Evolutionary conservation across 2,888 invertebrate genomes (phyloP).

Genomic region (Caenorhabditis japonica): DNA sequence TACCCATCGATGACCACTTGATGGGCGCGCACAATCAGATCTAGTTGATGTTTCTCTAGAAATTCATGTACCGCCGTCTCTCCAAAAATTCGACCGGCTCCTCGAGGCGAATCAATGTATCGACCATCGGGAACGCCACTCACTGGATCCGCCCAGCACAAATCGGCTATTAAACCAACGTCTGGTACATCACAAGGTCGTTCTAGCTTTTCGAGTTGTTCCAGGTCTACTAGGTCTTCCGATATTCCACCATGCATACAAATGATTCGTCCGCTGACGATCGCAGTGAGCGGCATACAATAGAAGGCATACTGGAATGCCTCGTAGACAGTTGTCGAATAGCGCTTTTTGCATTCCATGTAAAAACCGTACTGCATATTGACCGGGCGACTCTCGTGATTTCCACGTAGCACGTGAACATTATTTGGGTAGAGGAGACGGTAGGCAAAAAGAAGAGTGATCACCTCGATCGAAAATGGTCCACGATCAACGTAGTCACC

Average conservation of each 20-base stretch:
- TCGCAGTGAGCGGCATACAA: conserved; percentile 96
- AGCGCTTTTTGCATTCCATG: conserved; percentile 84
- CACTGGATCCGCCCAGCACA: conserved; percentile 77
- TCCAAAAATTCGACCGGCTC: conserved; percentile 67
- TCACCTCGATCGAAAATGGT: conserved; percentile 83
- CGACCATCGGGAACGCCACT: conserved; percentile 25
- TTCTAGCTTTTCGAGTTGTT: conserved; percentile 79
- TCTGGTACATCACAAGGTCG: conserved; percentile 81
- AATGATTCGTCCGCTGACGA: conserved; percentile 87
- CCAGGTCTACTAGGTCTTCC: conserved; percentile 79
- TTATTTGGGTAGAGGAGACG: conserved; percentile 84
- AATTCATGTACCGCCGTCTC: conserved; percentile 60
- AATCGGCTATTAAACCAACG: conserved; percentile 79
- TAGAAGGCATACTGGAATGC: conserved; percentile 83
- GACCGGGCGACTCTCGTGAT: conserved; percentile 93
- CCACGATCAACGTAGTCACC: conserved; percentile 96
- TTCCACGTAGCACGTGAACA: conserved; percentile 93
- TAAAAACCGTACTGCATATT: conserved; percentile 75
- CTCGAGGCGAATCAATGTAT: conserved; percentile 62
- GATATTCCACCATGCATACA: conserved; percentile 84
- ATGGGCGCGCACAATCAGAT: conserved; percentile 71
- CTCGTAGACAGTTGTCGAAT: conserved; percentile 63
- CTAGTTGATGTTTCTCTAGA: conserved; percentile 59
- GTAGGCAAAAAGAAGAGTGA: conserved; percentile 86
- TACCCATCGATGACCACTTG: conserved; percentile 81